Evolutionary conservation across 2,113 vertebrate species (phyloP).

Genomic region (Tenrec ecaudatus): DNA sequence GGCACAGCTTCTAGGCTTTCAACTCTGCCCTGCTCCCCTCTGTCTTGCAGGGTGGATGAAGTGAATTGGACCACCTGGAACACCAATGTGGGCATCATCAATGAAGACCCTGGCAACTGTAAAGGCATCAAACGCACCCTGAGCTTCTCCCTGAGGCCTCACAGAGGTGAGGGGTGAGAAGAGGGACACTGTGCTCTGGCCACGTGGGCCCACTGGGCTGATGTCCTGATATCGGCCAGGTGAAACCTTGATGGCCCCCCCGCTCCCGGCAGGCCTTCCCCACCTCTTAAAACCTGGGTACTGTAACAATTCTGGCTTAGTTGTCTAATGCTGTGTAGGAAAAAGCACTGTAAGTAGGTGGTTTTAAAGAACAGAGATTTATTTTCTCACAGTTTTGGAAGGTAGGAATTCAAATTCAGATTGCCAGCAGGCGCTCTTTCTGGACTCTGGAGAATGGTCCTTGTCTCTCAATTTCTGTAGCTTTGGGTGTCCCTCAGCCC

Average conservation of each 20-base stretch:
- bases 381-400: background rate
- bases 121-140: conserved; percentile 86
- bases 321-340: background rate
- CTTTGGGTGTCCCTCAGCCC: background rate
- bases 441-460: background rate
- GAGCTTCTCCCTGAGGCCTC: conserved; percentile 85
- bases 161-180: conserved; percentile 85
- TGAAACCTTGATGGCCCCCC: background rate
- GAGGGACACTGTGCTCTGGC: background rate
- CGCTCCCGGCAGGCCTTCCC: background rate
- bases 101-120: conserved; percentile 93
- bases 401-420: background rate
- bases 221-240: background rate
- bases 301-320: background rate
- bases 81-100: conserved; percentile 94
- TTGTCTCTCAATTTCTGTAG: background rate
- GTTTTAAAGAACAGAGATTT: background rate
- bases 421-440: background rate
- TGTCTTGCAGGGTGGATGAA: conserved; percentile 92
- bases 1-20: background rate
- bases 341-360: background rate
- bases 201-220: background rate
- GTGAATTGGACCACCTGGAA: conserved; percentile 99
- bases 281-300: background rate
- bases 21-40: background rate